A percentile compares a stretch with the other conserved stretches of the same genome.
Conservation (phyloP, 1,140 invertebrate genomes). For the Hypothenemus hampei region DNA sequence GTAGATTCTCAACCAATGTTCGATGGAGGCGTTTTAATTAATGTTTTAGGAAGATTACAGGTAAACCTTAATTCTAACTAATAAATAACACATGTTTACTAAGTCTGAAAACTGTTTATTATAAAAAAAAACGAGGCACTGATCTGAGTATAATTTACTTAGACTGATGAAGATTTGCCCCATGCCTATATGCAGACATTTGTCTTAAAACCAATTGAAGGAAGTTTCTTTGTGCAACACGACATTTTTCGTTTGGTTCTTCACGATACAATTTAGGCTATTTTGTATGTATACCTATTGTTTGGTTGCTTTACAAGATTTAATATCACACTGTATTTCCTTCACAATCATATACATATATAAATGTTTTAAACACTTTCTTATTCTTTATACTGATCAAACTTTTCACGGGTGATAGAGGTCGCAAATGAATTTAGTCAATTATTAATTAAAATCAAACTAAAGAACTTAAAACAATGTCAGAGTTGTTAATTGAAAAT, state of each 20-base stretch:
- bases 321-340: no score
- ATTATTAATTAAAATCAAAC: no score
- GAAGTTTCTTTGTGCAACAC: constrained; percentile 85
- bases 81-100: background rate
- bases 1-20: constrained; percentile 94
- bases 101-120: no score
- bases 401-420: no score
- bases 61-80: constrained; percentile 52
- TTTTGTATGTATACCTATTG: constrained; percentile 8
- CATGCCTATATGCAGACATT: constrained; percentile 89
- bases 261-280: constrained; percentile 59
- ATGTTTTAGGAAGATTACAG: constrained; percentile 89
- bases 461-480: no score
- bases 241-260: constrained; percentile 78
- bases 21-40: constrained; percentile 89
- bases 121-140: background rate
- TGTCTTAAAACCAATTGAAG: constrained; percentile 80
- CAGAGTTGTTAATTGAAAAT: no score
- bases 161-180: constrained; percentile 89
- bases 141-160: constrained; percentile 3
- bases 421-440: no score
- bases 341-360: no score
- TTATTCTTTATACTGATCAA: no score
- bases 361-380: no score
- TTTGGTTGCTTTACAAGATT: no score